Evolutionary conservation across 2,797 vertebrate species (phyloP), one percentile per base, ranked within the genome.

Genomic region (Heliangelus exortis): DNA sequence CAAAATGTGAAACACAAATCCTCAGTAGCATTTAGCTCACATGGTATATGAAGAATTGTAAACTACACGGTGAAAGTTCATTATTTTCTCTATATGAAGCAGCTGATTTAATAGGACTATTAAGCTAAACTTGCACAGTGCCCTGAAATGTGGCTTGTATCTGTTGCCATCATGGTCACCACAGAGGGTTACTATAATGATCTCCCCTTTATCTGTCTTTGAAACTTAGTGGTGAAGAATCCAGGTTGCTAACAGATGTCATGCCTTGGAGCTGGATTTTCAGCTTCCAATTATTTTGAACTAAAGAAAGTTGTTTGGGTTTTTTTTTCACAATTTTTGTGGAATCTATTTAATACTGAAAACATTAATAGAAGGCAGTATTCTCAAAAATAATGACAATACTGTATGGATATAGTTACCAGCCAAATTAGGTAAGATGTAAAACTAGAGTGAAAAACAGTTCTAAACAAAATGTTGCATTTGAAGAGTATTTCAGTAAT

Each of bases 401-500:
- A 72, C 25, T 80, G 4, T 57, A 67, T 34, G 41, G 21, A 51
- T 75, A 31, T n/a, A 72, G 12, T 50, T 57, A 45, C 55, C 25
- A 89, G 87, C 19, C 22, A 81, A 72, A 91, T 83, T 1, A 81
- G 61, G 8, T 23, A 58, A 87, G n/a, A 15, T 73, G 43, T 77
- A 91, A 96, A 96, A 72, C 48, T 87, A 63, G 19, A 90, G 41
- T 78, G 59, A 80, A 78, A 78, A 79, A 18, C 26, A 85, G 21
- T 80, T 95, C 77, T 74, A 67, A 94, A 94, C 68, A 76, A 92
- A 95, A 78, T 76, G 33, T 80, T 90, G 51, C n/a, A 77, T 96
- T 88, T 92, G 33, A 92, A 83, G 47, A 57, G 18, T 50, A 85
- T 33, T 83, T 78, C n/a, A 73, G 28, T 76, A 51, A 66, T 93